Base-by-base conservation (phyloP, 2,888 invertebrate genomes). In the Lathronympha strigana region DNA sequence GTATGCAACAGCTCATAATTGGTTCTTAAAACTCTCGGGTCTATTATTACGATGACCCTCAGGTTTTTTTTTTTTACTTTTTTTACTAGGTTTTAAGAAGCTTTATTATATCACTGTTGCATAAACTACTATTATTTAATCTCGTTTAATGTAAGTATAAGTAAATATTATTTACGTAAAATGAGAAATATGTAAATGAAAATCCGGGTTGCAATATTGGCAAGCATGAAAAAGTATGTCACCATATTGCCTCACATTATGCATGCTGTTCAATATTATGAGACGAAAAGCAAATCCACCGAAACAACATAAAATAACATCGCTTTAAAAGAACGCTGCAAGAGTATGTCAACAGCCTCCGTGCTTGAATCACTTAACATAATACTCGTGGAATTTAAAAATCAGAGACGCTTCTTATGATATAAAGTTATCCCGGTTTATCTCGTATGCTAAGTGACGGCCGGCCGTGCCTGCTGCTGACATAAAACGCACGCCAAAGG, bases 331-430 rank as follows among this genome's bases (percentile, higher is more conserved):
- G 33, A 40, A 40, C 28, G 33, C 17, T 33, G 53, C 33, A 31
- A 40, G 28, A 25, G 51, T 66, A 58, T 60, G 60, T 66, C 62
- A 61, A 63, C 67, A 66, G 57, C 36, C 61, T 74, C 71, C 76
- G 78, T 78, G 74, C 78, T 71, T 68, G 77, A 80, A 81, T 82
- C 79, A 78, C 83, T 84, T 86, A 84, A 75, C 84, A 84, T 84
- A 84, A 82, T 79, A 80, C 79, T 80, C 78, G 78, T 76, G 72
- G 73, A 83, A 80, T 87, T 84, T 84, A 79, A 85, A 86, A 86
- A 83, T 83, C 81, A 76, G 76, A 74, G 73, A 76, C 78, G 74
- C 76, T 78, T 81, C 80, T 81, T 80, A 70, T 72, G 75, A 78
- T 77, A 82, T 81, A 81, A 84, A 80, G 80, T 84, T 84, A 85